phyloP scores from a whole-genome alignment of 2,113 vertebrate genomes.

The Lepisosteus oculatus region DNA sequence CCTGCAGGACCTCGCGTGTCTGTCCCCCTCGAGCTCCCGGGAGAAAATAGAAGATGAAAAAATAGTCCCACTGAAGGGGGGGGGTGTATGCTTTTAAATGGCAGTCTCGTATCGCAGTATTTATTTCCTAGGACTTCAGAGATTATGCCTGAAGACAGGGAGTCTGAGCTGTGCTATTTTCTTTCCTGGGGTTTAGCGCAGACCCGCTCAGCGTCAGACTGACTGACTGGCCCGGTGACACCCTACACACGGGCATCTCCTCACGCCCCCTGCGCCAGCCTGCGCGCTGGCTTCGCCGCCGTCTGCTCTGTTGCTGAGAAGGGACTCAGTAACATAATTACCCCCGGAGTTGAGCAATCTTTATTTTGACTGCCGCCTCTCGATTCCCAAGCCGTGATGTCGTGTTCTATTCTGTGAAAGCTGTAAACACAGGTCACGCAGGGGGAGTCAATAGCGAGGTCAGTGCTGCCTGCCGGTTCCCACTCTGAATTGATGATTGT shows the following conservation, averaged over 20 bases:
- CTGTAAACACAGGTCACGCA: conserved; percentile 27
- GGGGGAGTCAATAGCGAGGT: not conserved
- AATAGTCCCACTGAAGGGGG: too few relatives aligned
- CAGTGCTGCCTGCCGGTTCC: not conserved
- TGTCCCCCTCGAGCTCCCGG: too few relatives aligned
- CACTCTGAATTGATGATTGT: too few relatives aligned
- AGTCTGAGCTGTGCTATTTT: not conserved
- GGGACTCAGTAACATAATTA: conserved; percentile 29
- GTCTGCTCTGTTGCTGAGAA: conserved; percentile 16
- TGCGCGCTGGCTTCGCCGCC: conserved; percentile 15
- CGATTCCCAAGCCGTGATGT: conserved; percentile 35
- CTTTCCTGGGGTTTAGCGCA: not conserved
- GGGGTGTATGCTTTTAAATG: too few relatives aligned
- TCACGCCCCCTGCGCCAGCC: conserved; percentile 18
- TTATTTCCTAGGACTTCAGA: too few relatives aligned
- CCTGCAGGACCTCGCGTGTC: too few relatives aligned
- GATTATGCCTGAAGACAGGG: not conserved
- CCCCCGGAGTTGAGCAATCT: conserved; percentile 13
- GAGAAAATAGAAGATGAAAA: too few relatives aligned
- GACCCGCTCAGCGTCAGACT: conserved; percentile 28
- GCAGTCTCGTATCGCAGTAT: too few relatives aligned
- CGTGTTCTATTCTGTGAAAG: conserved; percentile 14
- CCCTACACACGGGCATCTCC: conserved; percentile 3
- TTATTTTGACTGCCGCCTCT: conserved; percentile 1
- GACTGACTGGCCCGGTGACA: conserved; percentile 39